Evolutionary conservation across 1,140 invertebrate species (phyloP), one percentile per base, ranked within the genome.

Genomic region (Branchinecta lindahli): DNA sequence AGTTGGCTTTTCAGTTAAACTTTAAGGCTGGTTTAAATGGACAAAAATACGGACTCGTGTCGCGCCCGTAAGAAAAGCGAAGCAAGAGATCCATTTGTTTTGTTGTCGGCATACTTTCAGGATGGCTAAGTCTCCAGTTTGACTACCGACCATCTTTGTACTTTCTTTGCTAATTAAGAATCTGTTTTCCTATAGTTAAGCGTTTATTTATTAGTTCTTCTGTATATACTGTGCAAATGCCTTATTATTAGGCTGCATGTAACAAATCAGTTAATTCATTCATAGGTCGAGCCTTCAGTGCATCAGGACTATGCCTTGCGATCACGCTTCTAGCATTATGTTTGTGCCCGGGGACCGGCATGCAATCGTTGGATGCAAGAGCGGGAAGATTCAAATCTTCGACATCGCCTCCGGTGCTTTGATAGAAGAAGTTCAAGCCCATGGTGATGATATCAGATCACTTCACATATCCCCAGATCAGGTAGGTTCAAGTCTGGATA

Each of bases 281-380:
- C 80, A 69, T 74, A 90, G 88, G 74, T 80, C 85, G 5, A 88
- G 86, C 9, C 83, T 91, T 74, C 79, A 86, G 45, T 94, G 92
- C 78, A 80, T 96, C n/a, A 83, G 90, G 71, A 95, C 93, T 0
- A 84, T 85, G 69, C 65, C 74, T 85, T 73, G 81, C 84, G 73
- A 85, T 80, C 67, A 75, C 70, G 86, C 88, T 15, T 77, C 90
- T 9, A 85, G 85, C 71, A 82, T 86, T n/a, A 81, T 85, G 68
- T 96, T 98, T 82, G 88, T 89, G 8, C 91, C 93, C 21, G 94
- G 94, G 47, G 94, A 99, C 80, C 83, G 91, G 52, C 90, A 98
- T 83, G 85, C 90, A 61, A 81, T 98, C 67, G 84, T 91, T 68
- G 96, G 94, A 45, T 85, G 91, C 70, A 93, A 94, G 80, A 85